Evolutionary conservation across 2,888 invertebrate genomes (phyloP).

Genomic region (Ectemnius lituratus): DNA sequence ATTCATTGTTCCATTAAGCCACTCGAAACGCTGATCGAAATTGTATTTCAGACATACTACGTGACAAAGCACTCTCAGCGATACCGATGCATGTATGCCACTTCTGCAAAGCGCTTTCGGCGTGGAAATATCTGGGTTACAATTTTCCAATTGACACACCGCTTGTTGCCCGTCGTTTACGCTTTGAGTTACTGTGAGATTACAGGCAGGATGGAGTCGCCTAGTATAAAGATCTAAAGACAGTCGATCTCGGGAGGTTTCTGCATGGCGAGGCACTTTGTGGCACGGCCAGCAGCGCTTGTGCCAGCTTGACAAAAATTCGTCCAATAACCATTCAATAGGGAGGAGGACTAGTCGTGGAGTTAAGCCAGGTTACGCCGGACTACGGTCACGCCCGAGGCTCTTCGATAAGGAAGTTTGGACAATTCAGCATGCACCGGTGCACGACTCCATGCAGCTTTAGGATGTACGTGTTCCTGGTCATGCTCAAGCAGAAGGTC

Average conservation of each 20-base stretch:
- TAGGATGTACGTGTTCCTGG: constrained; percentile 4
- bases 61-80: too few relatives aligned
- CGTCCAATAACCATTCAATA: constrained; percentile 22
- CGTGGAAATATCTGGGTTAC: not conserved
- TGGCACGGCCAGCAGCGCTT: not conserved
- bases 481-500: too few relatives aligned
- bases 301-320: constrained; percentile 40
- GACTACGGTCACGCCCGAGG: constrained; percentile 35
- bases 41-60: too few relatives aligned
- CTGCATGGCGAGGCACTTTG: constrained; percentile 24
- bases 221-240: not conserved
- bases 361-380: constrained; percentile 23
- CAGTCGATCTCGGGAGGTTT: constrained; percentile 26
- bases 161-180: not conserved
- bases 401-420: constrained; percentile 65
- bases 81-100: too few relatives aligned
- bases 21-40: too few relatives aligned
- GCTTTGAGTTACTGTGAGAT: not conserved
- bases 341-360: constrained; percentile 6
- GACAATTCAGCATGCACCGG: constrained; percentile 52
- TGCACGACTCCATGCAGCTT: constrained; percentile 18
- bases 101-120: too few relatives aligned
- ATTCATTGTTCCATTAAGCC: too few relatives aligned
- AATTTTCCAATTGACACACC: not conserved
- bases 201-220: not conserved